Conservation (phyloP, 2,113 vertebrate genomes). For the Cygnus atratus region DNA sequence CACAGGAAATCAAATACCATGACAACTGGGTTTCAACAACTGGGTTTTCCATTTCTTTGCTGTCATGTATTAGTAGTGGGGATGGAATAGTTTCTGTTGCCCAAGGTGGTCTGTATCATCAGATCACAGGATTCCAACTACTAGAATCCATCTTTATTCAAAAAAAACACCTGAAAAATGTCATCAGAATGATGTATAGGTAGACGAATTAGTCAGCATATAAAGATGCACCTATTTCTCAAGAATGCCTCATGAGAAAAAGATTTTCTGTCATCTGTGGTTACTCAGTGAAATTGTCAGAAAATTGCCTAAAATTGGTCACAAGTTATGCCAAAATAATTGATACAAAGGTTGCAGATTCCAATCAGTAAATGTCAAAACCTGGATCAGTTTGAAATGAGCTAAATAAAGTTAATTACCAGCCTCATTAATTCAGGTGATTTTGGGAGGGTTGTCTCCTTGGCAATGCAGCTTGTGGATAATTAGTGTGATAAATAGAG, state of each 20-base stretch:
- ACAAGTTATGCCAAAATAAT: background rate
- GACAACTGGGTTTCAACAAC: background rate
- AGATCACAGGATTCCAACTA: background rate
- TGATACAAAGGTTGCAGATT: slow-evolving; percentile 34
- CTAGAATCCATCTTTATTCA: background rate
- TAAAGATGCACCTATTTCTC: background rate
- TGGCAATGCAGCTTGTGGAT: slow-evolving; percentile 32
- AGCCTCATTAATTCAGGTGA: slow-evolving; percentile 58
- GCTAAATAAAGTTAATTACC: slow-evolving; percentile 53
- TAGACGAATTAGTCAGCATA: background rate
- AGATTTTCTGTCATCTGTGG: background rate
- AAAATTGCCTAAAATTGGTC: background rate
- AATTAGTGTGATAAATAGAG: slow-evolving; percentile 6
- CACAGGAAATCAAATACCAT: too few species aligned
- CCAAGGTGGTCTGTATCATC: background rate
- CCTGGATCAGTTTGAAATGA: slow-evolving; percentile 39
- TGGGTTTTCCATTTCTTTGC: background rate
- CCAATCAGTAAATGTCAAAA: slow-evolving; percentile 52
- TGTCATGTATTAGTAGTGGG: background rate
- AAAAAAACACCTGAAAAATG: background rate
- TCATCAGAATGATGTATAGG: background rate
- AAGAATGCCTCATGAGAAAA: background rate
- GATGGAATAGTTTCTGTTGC: background rate
- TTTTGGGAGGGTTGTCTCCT: slow-evolving; percentile 32
- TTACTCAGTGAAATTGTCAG: background rate